Base-by-base conservation (phyloP, 1,140 invertebrate species). In the Diploscapter pachys region DNA sequence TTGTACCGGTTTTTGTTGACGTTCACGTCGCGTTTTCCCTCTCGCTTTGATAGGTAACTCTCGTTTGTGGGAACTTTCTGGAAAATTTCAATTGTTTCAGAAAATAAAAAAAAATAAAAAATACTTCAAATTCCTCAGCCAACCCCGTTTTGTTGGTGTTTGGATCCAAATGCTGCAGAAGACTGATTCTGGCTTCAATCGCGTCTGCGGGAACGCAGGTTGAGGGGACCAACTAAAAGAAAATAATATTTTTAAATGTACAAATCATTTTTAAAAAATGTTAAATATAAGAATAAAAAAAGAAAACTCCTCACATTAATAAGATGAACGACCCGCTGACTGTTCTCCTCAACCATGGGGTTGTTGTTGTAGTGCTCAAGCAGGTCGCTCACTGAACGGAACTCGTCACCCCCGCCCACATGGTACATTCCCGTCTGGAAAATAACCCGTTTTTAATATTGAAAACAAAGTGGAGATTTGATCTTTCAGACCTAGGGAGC, bases 321-420 rank as follows among this genome's bases (percentile, higher is more conserved):
- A 9, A 68, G 66, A 54, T 68, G 57, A 9, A 68, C 9, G 31
- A 68, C 66, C 9, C 66, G 48, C 50, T 68, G 66, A 6, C 9
- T 68, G 13, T 53, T 50, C 11, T 68, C 66, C 51, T 98, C 96
- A 59, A 99, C 95, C 94, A 98, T 97, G 56, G 95, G 95, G 89
- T 96, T 96, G 79, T 91, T 92, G 82, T 94, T 94, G 86, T 98
- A 98, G 87, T 97, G 91, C 82, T 98, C 95, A 81, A 98, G 93
- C 55, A 99, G 89, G 82, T 96, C 94, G 75, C 92, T 92, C 9
- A 99, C 89, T 75, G 91, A 93, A 78, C 92, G 90, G 86, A 98
- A 98, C 85, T 93, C 92, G 83, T 94, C 91, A 3, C 96, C 95
- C 63, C 95, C 95, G 8, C 95, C 94, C 13, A 97, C 93, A 87